Base-by-base conservation (phyloP, 2,888 invertebrate species). In the Cephalotes varians region DNA sequence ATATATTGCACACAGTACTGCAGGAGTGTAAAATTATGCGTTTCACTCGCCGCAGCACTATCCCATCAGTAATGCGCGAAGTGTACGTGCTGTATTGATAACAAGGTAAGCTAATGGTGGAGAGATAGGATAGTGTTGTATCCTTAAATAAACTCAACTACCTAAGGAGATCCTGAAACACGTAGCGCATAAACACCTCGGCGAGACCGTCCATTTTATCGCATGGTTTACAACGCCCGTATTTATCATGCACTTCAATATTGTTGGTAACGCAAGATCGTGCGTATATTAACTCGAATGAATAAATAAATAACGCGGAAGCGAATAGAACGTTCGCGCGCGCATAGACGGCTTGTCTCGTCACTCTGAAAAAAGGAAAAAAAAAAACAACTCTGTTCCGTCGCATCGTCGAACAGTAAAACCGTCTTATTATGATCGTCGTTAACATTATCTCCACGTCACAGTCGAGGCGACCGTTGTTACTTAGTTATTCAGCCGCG, bases 381-480 rank as follows among this genome's bases (percentile, higher is more conserved):
- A 40, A 71, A 54, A 54, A 40, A 72, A n/a, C 10, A 54, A 5
- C 18, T 54, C 71, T 25, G 25, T 25, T 47, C 21, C n/a, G 58
- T 44, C 31, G 44, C 73, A 47, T 47, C 62, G 25, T 18, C 18
- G 58, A 37, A 83, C 73, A 28, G 31, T 81, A 81, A 84, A 84
- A 84, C 81, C 62, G 65, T 74, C 85, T 88, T 88, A 87, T 84
- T 81, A 84, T 37, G 51, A 62, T 21, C 74, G 21, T 58, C 47
- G 82, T 71, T 87, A 82, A 62, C 58, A 77, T 82, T 82, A 85
- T 82, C 83, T 84, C 72, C 73, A 28, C 56, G 44, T 85, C 79
- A 77, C 82, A 62, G 34, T 47, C 79, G 86, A 62, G 31, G 51
- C 54, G 69, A 86, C 74, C 67, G 82, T 80, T 86, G 21, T 82